phyloP scores from a whole-genome alignment of 2,888 invertebrate genomes.

The Morpho achilles region DNA sequence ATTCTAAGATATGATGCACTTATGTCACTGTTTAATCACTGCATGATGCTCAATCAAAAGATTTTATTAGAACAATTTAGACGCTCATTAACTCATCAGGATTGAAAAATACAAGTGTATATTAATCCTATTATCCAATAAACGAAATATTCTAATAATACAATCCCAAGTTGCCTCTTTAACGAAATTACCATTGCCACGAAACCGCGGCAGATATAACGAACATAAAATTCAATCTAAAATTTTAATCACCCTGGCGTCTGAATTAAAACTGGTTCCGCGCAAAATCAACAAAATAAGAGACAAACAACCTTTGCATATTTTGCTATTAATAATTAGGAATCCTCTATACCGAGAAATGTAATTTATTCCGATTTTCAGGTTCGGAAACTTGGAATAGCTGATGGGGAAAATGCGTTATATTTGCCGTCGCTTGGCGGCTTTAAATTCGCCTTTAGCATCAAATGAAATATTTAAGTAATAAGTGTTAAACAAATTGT shows the following conservation, averaged over 20 bases:
- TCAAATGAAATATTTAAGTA: too few species aligned
- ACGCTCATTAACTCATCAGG: too few species aligned
- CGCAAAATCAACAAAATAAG: constrained; percentile 60
- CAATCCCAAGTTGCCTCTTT: constrained; percentile 11
- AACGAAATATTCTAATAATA: constrained; percentile 3
- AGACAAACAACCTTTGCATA: constrained; percentile 72
- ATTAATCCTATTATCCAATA: constrained; percentile 1
- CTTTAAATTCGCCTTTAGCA: too few species aligned
- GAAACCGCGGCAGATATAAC: constrained; percentile 38
- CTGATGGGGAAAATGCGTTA: constrained; percentile 14
- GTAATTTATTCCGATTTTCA: constrained; percentile 52
- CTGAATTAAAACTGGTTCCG: constrained; percentile 41
- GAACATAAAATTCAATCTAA: constrained; percentile 67
- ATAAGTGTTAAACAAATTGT: too few species aligned
- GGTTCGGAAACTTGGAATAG: constrained; percentile 29
- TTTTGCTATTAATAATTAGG: constrained; percentile 65
- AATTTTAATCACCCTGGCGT: constrained; percentile 60
- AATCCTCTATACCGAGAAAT: constrained; percentile 45
- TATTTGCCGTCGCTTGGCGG: not conserved
- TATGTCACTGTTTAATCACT: too few species aligned
- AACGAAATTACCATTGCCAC: constrained; percentile 13
- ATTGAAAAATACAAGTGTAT: not conserved
- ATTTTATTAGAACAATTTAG: too few species aligned
- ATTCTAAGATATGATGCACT: too few species aligned
- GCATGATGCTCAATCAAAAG: too few species aligned